Evolutionary conservation across 2,888 invertebrate genomes (phyloP), one percentile per base, ranked within the genome.

Genomic region (Drosophila setosimentum): DNA sequence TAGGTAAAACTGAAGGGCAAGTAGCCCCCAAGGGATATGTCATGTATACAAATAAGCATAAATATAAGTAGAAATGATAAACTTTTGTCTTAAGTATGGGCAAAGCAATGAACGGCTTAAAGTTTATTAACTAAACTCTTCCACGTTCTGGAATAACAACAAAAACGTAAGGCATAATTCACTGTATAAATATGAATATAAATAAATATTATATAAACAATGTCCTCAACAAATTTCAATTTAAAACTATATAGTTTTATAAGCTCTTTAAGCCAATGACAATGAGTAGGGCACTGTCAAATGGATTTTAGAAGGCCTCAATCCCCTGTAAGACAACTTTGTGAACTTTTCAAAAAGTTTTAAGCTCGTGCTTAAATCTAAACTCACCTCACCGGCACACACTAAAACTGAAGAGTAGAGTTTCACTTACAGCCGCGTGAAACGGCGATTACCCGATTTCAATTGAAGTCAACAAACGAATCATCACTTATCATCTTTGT

Each of bases 321-420:
- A 78, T 79, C 64, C 65, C 18, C 60, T 55, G 57, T 72, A 65
- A 68, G 67, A 21, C 62, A 32, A 42, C 63, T 78, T 78, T 55
- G 33, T 16, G 37, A 71, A 80, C 64, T 78, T 71, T 42, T 30
- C 5, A 29, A 76, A 76, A 64, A 67, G 32, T 62, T 72, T 62
- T 40, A n/a, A n/a, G 51, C 10, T 30, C 24, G 21, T 30, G 35
- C 64, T 58, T 63, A 33, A 48, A 6, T 40, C 13, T 37, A 33
- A 68, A 61, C 78, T 78, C 59, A 78, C 76, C 80, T 71, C 24
- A 24, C n/a, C 53, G 5, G 30, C 40, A 18, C 13, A 33, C 55
- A 48, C 8, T n/a, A n/a, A 48, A 59, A 29, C 42, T 63, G 42
- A 54, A 30, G 8, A 40, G 10, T 30, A 3, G 33, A 21, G 40